phyloP scores from a whole-genome alignment of 1,140 invertebrate genomes.

The Mesaphorura yosii region DNA sequence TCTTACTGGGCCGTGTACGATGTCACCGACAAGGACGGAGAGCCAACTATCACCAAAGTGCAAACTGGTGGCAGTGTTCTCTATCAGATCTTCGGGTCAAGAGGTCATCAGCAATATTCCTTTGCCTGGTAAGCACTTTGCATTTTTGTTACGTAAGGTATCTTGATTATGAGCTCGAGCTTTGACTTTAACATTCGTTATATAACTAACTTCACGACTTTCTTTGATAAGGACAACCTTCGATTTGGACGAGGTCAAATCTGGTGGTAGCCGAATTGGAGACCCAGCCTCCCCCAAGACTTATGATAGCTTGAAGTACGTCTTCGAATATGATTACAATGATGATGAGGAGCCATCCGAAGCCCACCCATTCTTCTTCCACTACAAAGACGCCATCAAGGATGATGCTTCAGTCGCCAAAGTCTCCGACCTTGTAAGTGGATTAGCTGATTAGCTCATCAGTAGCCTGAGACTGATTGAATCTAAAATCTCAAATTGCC shows the following conservation, averaged over 20 bases:
- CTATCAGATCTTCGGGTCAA: slow-evolving; percentile 21
- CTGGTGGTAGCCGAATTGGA: slow-evolving; percentile 8
- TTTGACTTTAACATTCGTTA: slow-evolving; percentile 1
- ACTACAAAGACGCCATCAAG: slow-evolving; percentile 14
- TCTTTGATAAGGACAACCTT: slow-evolving; percentile 12
- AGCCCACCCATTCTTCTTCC: slow-evolving; percentile 28
- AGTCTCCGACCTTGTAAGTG: slow-evolving; percentile 10
- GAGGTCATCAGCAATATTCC: slow-evolving; percentile 27
- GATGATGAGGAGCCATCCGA: slow-evolving; percentile 20
- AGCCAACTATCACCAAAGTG: slow-evolving; percentile 13
- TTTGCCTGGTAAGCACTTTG: slow-evolving; percentile 12
- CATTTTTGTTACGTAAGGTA: background rate
- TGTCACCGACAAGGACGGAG: slow-evolving; percentile 12
- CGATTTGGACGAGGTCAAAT: slow-evolving; percentile 5
- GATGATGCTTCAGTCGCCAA: slow-evolving; percentile 10
- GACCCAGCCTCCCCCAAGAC: slow-evolving; percentile 19
- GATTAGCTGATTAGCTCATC: background rate
- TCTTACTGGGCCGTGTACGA: slow-evolving; percentile 15
- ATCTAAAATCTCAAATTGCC: background rate
- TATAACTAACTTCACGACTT: too few species aligned
- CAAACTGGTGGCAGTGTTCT: slow-evolving; percentile 9
- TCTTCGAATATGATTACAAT: slow-evolving; percentile 14
- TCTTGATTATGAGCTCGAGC: background rate
- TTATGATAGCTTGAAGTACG: slow-evolving; percentile 20
- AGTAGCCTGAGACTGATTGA: too few species aligned